These are phyloP conservation scores for Microtus oregoni DNA, from an alignment of 2,113 vertebrate genomes.

Conservation along the genomic window DNA sequence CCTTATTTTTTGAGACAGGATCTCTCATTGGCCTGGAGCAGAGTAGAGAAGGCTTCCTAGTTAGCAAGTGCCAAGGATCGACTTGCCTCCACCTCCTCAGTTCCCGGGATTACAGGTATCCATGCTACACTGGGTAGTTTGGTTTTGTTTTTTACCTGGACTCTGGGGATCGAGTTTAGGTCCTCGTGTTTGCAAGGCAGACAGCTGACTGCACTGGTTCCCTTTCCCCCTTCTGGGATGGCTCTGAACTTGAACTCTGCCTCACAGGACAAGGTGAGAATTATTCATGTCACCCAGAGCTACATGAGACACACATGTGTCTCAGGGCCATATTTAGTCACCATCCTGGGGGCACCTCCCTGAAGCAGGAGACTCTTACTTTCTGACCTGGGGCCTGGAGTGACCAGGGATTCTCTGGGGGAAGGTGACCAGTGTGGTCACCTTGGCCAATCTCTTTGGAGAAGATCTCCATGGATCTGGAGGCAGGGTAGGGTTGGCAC, in stretches of 20 bases:
- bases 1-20: neutral
- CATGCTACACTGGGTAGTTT: accelerated
- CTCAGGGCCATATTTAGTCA: neutral
- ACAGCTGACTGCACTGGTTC: neutral
- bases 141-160: neutral
- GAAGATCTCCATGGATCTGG: neutral
- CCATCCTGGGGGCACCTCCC: neutral
- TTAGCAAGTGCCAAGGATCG: too few species aligned
- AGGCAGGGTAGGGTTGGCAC: neutral
- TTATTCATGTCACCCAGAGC: neutral
- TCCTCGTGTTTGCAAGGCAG: neutral
- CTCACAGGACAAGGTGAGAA: neutral
- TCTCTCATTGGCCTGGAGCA: neutral
- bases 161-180: neutral
- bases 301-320: accelerated
- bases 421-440: neutral
- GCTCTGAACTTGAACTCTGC: neutral
- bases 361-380: neutral
- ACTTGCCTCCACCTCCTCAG: neutral
- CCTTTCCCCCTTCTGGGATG: neutral
- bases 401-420: neutral
- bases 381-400: neutral
- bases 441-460: neutral
- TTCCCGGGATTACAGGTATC: neutral
- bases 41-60: neutral